These are phyloP conservation scores for Propithecus coquereli DNA, from an alignment of 2,113 vertebrate species.

Conservation along the genomic window DNA sequence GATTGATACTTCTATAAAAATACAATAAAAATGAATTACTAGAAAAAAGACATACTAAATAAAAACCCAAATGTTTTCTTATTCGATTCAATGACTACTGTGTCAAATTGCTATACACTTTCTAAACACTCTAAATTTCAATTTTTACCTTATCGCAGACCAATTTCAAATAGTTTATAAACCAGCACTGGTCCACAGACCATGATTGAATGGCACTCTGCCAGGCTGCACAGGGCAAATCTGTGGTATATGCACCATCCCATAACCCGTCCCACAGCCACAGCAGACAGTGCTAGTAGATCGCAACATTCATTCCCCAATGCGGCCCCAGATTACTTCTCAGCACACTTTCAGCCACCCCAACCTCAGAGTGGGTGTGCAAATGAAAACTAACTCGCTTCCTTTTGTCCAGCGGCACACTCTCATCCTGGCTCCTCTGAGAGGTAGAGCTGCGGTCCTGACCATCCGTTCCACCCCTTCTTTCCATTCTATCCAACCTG, in stretches of 20 bases:
- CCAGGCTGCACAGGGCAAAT: not conserved
- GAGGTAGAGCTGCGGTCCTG: not conserved
- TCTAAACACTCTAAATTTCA: slow-evolving; percentile 13
- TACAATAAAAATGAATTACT: slow-evolving; percentile 13
- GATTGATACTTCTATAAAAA: slow-evolving; percentile 26
- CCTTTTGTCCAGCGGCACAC: not conserved
- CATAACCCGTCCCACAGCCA: too few species aligned
- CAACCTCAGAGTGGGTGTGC: not conserved
- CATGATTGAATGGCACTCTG: not conserved
- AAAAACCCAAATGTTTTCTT: slow-evolving; percentile 15
- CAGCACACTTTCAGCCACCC: not conserved
- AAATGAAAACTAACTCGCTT: not conserved
- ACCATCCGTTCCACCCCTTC: not conserved
- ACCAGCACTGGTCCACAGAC: not conserved
- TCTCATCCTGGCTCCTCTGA: not conserved
- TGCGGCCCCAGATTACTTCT: not conserved
- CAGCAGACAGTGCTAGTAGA: not conserved
- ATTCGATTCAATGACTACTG: not conserved
- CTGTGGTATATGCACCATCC: not conserved
- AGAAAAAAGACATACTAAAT: not conserved
- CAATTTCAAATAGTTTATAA: not conserved
- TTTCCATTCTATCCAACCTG: not conserved
- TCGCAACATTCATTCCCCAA: not conserved
- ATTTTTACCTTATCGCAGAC: not conserved
- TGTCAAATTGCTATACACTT: not conserved